phyloP scores from a whole-genome alignment of 2,113 vertebrate genomes.

The Nicator chloris region DNA sequence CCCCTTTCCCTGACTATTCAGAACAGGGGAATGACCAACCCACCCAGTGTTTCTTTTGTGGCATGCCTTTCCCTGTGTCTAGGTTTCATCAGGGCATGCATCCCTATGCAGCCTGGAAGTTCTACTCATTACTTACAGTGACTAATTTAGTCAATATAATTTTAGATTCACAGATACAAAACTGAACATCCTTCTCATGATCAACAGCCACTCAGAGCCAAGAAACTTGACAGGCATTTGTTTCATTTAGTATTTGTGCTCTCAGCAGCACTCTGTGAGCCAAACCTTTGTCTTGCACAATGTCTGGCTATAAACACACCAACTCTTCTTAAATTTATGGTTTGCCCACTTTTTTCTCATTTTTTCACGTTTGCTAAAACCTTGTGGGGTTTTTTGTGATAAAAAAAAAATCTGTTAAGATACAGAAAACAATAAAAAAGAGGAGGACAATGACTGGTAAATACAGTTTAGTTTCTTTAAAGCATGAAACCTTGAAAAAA shows the following conservation, averaged over 20 bases:
- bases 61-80: not conserved
- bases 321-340: not conserved
- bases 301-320: not conserved
- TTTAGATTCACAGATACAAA: not conserved
- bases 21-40: not conserved
- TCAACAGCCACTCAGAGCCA: not conserved
- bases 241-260: not conserved
- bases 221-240: not conserved
- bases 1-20: not conserved
- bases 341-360: not conserved
- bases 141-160: not conserved
- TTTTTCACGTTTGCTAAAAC: not conserved
- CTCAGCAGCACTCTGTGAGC: not conserved
- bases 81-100: not conserved
- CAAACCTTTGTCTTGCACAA: not conserved
- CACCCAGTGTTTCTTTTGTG: fast-evolving
- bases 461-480: not conserved
- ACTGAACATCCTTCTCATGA: not conserved
- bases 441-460: not conserved
- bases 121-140: not conserved
- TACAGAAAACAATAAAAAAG: not conserved
- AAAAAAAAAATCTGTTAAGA: not conserved
- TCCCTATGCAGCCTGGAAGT: not conserved
- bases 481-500: not conserved
- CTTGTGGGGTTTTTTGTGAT: not conserved